Conservation (phyloP, 2,113 vertebrate species). For the Corythornis vintsioides region DNA sequence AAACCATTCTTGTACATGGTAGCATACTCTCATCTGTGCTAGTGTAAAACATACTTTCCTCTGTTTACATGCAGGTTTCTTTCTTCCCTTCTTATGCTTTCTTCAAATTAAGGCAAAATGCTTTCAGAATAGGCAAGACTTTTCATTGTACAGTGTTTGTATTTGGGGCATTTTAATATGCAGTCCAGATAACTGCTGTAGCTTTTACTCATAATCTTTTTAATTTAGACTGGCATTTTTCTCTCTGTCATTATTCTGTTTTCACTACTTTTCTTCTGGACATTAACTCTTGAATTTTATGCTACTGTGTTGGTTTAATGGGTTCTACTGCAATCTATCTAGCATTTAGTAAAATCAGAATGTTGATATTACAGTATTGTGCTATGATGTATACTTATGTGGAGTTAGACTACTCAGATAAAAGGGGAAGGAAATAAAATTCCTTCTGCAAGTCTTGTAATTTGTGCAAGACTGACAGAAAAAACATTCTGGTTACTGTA, state of each 20-base stretch:
- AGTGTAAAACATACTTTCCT: background rate
- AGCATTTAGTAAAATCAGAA: background rate
- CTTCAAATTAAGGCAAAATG: background rate
- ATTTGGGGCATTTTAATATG: background rate
- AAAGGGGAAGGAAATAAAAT: background rate
- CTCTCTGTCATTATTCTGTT: background rate
- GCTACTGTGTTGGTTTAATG: background rate
- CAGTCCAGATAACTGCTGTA: background rate
- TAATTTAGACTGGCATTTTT: background rate
- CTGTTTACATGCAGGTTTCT: background rate
- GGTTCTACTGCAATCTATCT: background rate
- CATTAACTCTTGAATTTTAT: background rate
- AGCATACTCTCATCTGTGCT: background rate
- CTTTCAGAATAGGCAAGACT: background rate
- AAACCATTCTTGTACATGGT: background rate
- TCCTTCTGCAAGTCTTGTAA: background rate
- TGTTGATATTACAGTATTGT: background rate
- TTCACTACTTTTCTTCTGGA: background rate
- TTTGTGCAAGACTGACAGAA: background rate
- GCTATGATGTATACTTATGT: background rate
- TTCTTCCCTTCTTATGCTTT: background rate
- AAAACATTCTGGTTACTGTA: background rate
- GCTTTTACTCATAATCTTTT: background rate
- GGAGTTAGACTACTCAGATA: background rate
- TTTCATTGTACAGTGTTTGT: background rate